phyloP scores from a whole-genome alignment of 2,797 vertebrate species.

The Halcyon chelicuti region DNA sequence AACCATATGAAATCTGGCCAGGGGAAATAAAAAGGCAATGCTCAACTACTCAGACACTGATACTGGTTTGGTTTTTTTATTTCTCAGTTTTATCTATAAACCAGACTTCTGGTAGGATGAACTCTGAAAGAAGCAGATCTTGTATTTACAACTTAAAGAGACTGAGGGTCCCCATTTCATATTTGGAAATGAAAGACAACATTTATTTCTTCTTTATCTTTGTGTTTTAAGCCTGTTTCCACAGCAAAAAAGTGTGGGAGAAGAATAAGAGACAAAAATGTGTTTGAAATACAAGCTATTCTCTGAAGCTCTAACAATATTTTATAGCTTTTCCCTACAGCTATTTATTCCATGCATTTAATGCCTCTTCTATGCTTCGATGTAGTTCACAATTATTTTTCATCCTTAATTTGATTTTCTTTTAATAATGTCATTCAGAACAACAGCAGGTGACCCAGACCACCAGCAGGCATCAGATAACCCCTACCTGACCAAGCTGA shows the following conservation, averaged over 20 bases:
- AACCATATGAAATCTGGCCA: neutral
- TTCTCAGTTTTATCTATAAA: neutral
- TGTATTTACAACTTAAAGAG: neutral
- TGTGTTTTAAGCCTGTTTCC: neutral
- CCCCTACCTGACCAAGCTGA: neutral
- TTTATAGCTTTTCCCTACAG: neutral
- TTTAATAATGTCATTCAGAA: neutral
- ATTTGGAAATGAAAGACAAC: neutral
- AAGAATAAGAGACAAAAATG: neutral
- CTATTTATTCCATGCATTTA: neutral
- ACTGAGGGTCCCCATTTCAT: neutral
- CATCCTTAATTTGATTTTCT: conserved; percentile 18
- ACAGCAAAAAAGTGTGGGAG: neutral
- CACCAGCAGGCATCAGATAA: neutral
- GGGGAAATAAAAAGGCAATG: neutral
- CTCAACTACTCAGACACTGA: neutral
- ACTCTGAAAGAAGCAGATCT: neutral
- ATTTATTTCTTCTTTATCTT: neutral
- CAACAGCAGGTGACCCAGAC: neutral
- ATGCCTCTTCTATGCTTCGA: neutral
- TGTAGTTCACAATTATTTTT: neutral
- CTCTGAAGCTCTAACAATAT: neutral
- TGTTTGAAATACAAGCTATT: neutral
- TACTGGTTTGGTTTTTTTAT: no score
- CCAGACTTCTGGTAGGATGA: neutral